phyloP scores from a whole-genome alignment of 2,113 vertebrate species.

The Syngnathus floridae region DNA sequence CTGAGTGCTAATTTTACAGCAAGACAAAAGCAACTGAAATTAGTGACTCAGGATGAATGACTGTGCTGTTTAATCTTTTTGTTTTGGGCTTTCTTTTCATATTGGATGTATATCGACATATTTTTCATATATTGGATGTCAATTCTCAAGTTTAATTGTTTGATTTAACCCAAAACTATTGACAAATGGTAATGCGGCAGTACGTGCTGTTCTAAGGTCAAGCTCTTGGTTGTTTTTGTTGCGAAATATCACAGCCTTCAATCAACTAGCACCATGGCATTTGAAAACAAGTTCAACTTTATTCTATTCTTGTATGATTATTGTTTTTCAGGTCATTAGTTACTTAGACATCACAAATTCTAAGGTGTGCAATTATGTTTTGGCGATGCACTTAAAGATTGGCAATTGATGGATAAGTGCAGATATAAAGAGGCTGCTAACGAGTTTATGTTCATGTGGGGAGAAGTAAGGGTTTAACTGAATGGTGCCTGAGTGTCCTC shows the following conservation, averaged over 20 bases:
- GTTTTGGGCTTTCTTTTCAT: no score
- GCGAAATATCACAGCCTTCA: background rate
- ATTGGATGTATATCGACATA: no score
- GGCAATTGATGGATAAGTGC: conserved; percentile 33
- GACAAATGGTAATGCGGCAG: no score
- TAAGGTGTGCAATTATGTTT: conserved; percentile 17
- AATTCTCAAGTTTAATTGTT: no score
- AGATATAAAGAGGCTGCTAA: conserved; percentile 36
- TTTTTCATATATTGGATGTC: no score
- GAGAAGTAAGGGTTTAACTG: conserved; percentile 26
- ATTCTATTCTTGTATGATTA: conserved; percentile 10
- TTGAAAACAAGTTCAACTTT: background rate
- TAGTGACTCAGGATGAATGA: background rate
- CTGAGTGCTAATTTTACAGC: background rate
- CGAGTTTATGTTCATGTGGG: conserved; percentile 23
- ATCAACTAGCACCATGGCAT: background rate
- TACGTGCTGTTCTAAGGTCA: no score
- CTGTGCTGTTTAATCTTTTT: no score
- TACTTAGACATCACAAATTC: conserved; percentile 11
- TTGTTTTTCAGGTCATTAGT: conserved; percentile 10
- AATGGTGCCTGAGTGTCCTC: conserved; percentile 25
- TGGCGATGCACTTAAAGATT: conserved; percentile 33
- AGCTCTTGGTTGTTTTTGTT: background rate
- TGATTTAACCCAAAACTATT: no score
- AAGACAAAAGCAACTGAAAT: background rate